Evolutionary conservation across 1,140 invertebrate species (phyloP), one percentile per base, ranked within the genome.

Genomic region (Conus ventricosus): DNA sequence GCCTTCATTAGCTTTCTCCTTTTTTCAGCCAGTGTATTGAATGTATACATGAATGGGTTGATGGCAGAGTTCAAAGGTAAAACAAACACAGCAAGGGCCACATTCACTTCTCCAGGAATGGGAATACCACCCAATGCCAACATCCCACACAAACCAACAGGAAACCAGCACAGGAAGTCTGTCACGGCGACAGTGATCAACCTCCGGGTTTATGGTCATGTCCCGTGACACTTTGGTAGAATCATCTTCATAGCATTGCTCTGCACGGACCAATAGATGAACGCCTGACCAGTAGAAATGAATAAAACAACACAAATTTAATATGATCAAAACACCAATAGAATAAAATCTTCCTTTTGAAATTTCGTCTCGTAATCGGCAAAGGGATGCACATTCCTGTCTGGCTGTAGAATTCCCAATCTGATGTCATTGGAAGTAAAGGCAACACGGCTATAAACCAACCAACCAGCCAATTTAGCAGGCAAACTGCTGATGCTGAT

Each of bases 301-400:
- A 76, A 25, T 8, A 76, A 25, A 76, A 76, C 71, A 76, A 25
- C 13, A 76, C 8, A 25, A 76, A 25, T 76, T 76, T 13, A 76
- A 76, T n/a, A 55, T 6, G 85, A 54, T 25, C 60, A 39, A 63
- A 63, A 51, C 5, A 39, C 71, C 23, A 78, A 82, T n/a, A 13
- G 80, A 82, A 4, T 51, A 82, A 5, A 17, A 11, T 17, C 51
- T 27, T 10, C 54, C 80, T 39, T 39, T 11, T 27, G 51, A 55
- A 82, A 27, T 53, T 10, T 27, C 13, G 39, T 27, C 80, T 82
- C 25, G 57, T 83, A 39, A n/a, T 13, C 90, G 20, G 76, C 91
- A 92, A 3, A 88, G 88, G 1, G 89, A 82, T 53, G 23, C 39
- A 82, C 8, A 55, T 51, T 20, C 39, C 39, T 27, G 54, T 82